These are phyloP conservation scores for Macropodus opercularis DNA, from an alignment of 2,797 vertebrate species.

Conservation along the genomic window DNA sequence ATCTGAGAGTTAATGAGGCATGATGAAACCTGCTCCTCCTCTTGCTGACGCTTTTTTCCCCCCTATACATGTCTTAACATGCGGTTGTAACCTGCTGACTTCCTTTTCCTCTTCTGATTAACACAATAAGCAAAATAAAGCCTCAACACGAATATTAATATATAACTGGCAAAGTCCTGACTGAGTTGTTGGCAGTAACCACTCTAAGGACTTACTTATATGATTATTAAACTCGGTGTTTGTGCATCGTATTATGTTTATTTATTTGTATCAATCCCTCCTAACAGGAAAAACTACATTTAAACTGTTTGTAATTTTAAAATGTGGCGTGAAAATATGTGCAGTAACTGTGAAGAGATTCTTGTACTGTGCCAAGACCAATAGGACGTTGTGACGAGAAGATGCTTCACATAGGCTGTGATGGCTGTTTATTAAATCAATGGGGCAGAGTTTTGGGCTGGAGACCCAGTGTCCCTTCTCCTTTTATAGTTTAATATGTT, in stretches of 20 bases:
- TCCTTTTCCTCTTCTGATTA: constrained; percentile 6
- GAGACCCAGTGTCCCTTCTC: constrained; percentile 33
- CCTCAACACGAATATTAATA: background rate
- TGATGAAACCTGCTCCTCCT: constrained; percentile 20
- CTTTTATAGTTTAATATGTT: constrained; percentile 36
- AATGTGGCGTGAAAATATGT: constrained; percentile 2
- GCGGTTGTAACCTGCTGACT: background rate
- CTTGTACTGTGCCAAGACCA: constrained; percentile 30
- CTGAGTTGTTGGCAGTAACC: background rate
- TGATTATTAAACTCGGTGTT: too few species aligned
- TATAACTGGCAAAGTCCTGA: too few species aligned
- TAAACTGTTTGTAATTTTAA: too few species aligned
- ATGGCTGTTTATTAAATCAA: constrained; percentile 46
- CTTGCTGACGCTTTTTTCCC: constrained; percentile 8
- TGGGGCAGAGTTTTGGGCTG: constrained; percentile 54
- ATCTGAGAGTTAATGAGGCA: constrained; percentile 24
- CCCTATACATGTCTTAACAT: constrained; percentile 1
- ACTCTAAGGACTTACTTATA: too few species aligned
- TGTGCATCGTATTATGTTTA: background rate
- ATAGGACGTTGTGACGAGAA: constrained; percentile 22
- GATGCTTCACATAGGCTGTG: constrained; percentile 39
- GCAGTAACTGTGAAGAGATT: constrained; percentile 20
- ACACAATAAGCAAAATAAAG: constrained; percentile 8
- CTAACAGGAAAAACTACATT: background rate
- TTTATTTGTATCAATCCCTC: background rate